Percentiles rank a stretch among this genome's conserved stretches.
These are phyloP conservation scores for Sorex araneus DNA, from an alignment of 2,113 vertebrate species.

Conservation along the genomic window DNA sequence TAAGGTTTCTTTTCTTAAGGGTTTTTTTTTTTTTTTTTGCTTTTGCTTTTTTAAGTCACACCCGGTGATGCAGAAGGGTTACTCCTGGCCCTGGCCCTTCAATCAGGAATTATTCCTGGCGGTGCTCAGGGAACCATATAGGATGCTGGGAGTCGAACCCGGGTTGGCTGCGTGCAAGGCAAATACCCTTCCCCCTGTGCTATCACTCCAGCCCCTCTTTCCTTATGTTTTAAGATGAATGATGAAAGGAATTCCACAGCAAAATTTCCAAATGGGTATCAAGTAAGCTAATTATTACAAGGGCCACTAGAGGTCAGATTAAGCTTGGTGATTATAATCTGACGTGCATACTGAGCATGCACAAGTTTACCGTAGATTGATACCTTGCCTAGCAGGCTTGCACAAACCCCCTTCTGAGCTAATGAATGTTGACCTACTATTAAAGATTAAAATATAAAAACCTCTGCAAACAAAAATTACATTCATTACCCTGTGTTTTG, in stretches of 20 bases:
- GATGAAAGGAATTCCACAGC: not conserved
- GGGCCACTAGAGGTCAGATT: constrained; percentile 84
- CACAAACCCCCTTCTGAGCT: not conserved
- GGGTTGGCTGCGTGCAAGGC: too few relatives aligned
- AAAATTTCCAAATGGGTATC: not conserved
- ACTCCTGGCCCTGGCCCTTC: too few relatives aligned
- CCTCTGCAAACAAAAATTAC: constrained; percentile 49
- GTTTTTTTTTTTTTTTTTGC: too few relatives aligned
- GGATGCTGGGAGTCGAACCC: too few relatives aligned
- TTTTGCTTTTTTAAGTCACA: too few relatives aligned
- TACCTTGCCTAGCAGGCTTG: not conserved
- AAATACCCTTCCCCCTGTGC: too few relatives aligned
- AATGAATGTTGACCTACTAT: not conserved
- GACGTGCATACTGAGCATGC: rapidly evolving
- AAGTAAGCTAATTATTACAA: not conserved
- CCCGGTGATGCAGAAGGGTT: too few relatives aligned
- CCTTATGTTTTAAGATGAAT: not conserved
- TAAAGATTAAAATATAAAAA: constrained; percentile 21
- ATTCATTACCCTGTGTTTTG: constrained; percentile 43
- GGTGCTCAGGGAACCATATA: too few relatives aligned
- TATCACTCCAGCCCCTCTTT: too few relatives aligned
- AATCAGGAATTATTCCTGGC: too few relatives aligned
- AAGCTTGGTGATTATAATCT: constrained; percentile 31
- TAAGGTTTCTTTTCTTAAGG: not conserved
- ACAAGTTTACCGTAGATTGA: not conserved